phyloP scores from a whole-genome alignment of 2,888 invertebrate genomes.

The Myopa testacea region DNA sequence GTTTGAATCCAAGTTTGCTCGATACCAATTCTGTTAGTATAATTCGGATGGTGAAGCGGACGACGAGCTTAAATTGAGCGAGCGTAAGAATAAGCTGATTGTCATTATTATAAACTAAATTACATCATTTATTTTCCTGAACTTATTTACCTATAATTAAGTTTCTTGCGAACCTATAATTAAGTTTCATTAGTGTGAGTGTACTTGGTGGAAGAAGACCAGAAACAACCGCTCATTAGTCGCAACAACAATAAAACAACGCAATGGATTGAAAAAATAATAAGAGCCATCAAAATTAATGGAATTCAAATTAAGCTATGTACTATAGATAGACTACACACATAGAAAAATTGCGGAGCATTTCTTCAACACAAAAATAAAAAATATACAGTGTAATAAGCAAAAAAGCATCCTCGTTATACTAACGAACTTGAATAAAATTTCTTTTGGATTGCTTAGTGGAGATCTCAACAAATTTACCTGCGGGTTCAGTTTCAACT shows the following conservation, averaged over 20 bases:
- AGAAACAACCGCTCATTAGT: constrained; percentile 33
- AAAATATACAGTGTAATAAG: constrained; percentile 11
- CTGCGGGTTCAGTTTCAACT: constrained; percentile 38
- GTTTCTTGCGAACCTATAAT: constrained; percentile 33
- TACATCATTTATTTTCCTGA: constrained; percentile 54
- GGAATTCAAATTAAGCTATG: constrained; percentile 29
- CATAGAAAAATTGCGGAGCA: background rate
- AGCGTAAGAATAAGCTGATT: constrained; percentile 41
- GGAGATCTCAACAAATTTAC: constrained; percentile 43
- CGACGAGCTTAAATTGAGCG: background rate
- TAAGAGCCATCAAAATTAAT: constrained; percentile 28
- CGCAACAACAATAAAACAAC: constrained; percentile 30
- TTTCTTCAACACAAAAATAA: constrained; percentile 12
- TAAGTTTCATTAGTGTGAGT: constrained; percentile 33
- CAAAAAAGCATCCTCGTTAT: constrained; percentile 33
- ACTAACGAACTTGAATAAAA: constrained; percentile 19
- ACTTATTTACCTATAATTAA: constrained; percentile 46
- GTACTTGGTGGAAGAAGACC: constrained; percentile 1
- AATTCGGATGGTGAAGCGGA: constrained; percentile 25
- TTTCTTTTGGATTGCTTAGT: constrained; percentile 21
- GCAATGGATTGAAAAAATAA: constrained; percentile 10
- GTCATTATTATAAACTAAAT: constrained; percentile 55
- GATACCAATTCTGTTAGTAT: constrained; percentile 22
- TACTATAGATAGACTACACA: constrained; percentile 3
- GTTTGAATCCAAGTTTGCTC: constrained; percentile 26